These are phyloP conservation scores for Myotis lucifugus DNA, from an alignment of 2,113 vertebrate species.

Conservation along the genomic window DNA sequence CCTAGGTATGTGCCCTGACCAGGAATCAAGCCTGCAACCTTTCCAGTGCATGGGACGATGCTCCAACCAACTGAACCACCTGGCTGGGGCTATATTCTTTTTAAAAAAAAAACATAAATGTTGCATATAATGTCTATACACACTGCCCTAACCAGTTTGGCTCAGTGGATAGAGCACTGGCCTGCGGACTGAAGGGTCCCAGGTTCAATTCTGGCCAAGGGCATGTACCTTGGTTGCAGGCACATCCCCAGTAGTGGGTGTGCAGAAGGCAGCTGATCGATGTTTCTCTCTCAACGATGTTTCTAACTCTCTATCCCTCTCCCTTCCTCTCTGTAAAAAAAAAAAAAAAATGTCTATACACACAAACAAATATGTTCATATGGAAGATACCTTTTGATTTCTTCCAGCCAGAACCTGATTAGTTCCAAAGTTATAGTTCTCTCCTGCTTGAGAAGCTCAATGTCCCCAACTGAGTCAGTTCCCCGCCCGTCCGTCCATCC, in stretches of 20 bases:
- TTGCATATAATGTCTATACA: background rate
- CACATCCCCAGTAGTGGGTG: too few species aligned
- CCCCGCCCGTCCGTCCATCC: background rate
- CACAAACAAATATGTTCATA: background rate
- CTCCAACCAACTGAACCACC: background rate
- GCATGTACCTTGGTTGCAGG: too few species aligned
- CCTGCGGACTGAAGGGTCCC: too few species aligned
- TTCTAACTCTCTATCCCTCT: too few species aligned
- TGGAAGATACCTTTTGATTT: background rate
- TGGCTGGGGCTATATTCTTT: background rate
- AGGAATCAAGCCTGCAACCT: background rate
- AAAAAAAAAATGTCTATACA: background rate
- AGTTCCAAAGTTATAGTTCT: background rate
- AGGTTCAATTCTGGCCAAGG: too few species aligned
- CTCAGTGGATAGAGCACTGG: too few species aligned
- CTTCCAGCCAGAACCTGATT: background rate
- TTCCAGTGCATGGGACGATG: background rate
- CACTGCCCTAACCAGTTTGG: too few species aligned
- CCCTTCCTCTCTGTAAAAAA: too few species aligned
- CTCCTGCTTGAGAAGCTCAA: slow-evolving; percentile 9
- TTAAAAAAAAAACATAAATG: background rate
- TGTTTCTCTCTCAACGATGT: too few species aligned
- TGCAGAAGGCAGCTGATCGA: too few species aligned
- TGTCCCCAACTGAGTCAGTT: background rate
- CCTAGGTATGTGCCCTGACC: background rate